Evolutionary conservation across 2,888 invertebrate species (phyloP), one percentile per base, ranked within the genome.

Genomic region (Dascillus cervinus): DNA sequence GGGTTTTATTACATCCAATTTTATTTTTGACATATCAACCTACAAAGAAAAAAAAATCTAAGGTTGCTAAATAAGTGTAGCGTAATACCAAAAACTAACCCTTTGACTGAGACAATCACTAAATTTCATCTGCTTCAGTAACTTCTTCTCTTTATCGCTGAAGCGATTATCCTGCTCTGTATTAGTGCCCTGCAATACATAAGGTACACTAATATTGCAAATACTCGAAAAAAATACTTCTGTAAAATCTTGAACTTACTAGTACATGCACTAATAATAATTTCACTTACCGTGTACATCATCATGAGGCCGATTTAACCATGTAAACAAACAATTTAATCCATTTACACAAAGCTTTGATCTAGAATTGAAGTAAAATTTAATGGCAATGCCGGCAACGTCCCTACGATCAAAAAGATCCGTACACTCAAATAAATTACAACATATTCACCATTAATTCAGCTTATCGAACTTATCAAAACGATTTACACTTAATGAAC

Each of bases 111-210:
- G 73, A 49, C 86, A 85, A 60, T 96, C 94, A 17, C 89, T 90
- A 65, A 99, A 98, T 66, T 89, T 92, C 95, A 99, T 95, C 65
- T 91, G 90, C 66, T 96, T 97, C 70, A 99, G 79, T 26, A 98
- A 73, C 64, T 98, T 99, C 70, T 98, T 97, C 69, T 97, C 96
- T 69, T 99, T 99, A 68, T 99, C 97, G 61, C 95, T 89, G 71
- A 99, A 99, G 58, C 98, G 83, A 58, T 92, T 96, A 67, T 98
- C 98, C 70, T 99, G 98, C 66, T 97, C 96, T 38, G 96, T 88
- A 57, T 87, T 95, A 15, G 97, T 98, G 44, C 98, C 98, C 96
- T 97, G 57, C 26, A 55, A 50, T 17, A 17, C 4, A n/a, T n/a
- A n/a, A n/a, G n/a, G n/a, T n/a, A n/a, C n/a, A n/a, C n/a, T n/a